These are phyloP conservation scores for Hypsopygia costalis DNA, from an alignment of 2,888 invertebrate genomes.

Conservation along the genomic window DNA sequence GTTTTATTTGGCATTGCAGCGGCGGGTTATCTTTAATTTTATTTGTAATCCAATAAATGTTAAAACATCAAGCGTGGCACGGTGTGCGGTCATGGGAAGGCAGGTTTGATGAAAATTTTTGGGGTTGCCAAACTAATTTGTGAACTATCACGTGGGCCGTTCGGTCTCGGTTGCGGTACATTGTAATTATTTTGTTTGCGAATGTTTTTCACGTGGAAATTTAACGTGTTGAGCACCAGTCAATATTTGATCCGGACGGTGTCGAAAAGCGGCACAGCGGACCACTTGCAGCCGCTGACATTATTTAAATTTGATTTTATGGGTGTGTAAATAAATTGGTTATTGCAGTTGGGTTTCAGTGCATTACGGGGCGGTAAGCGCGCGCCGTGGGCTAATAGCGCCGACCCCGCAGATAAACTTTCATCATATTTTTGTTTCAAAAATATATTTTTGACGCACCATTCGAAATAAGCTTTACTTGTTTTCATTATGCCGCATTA, in stretches of 20 bases:
- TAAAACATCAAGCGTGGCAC: slow-evolving; percentile 69
- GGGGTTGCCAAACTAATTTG: slow-evolving; percentile 67
- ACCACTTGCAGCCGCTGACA: slow-evolving; percentile 39
- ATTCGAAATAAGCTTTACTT: neutral
- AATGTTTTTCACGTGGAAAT: slow-evolving; percentile 68
- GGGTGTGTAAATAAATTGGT: slow-evolving; percentile 16
- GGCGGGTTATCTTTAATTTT: slow-evolving; percentile 72
- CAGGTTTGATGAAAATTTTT: slow-evolving; percentile 68
- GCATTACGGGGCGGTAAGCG: slow-evolving; percentile 1
- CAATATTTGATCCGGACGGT: slow-evolving; percentile 64
- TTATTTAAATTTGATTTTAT: slow-evolving; percentile 53
- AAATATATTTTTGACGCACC: neutral
- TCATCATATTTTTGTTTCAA: neutral
- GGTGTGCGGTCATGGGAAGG: slow-evolving; percentile 10
- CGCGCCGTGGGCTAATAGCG: neutral
- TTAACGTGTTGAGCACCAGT: slow-evolving; percentile 67
- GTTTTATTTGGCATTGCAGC: slow-evolving; percentile 27
- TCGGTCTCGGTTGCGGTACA: slow-evolving; percentile 48
- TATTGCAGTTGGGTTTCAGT: neutral
- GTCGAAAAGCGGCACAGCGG: slow-evolving; percentile 35
- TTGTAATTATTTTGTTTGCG: slow-evolving; percentile 66
- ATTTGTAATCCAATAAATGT: slow-evolving; percentile 78
- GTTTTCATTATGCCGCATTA: neutral
- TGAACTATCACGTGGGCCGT: slow-evolving; percentile 57
- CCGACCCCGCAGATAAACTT: neutral